Percentiles rank a stretch among this genome's conserved stretches.
phyloP scores from a whole-genome alignment of 2,113 vertebrate species.

The Gymnogyps californianus region DNA sequence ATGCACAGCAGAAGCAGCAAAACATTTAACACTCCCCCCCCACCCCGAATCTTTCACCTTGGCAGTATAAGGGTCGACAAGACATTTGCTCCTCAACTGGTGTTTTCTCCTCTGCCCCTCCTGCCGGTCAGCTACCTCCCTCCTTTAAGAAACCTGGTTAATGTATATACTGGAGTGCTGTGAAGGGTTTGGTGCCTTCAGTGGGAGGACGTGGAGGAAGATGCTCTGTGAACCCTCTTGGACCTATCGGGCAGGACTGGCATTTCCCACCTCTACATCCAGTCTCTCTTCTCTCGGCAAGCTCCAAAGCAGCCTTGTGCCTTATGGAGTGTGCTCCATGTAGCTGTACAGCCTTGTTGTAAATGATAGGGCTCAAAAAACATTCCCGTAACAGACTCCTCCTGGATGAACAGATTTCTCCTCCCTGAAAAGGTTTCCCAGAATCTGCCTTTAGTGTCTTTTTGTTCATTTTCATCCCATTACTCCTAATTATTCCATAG shows the following conservation, averaged over 20 bases:
- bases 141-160: not conserved
- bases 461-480: not conserved
- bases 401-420: not conserved
- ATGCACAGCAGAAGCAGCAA: not conserved
- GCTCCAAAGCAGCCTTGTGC: not conserved
- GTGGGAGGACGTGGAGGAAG: not conserved
- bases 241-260: not conserved
- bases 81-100: not conserved
- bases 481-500: not conserved
- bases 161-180: not conserved
- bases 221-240: not conserved
- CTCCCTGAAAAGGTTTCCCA: not conserved
- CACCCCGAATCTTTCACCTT: rapidly evolving
- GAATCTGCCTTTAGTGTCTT: not conserved
- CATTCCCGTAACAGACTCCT: not conserved
- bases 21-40: not conserved
- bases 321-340: rapidly evolving
- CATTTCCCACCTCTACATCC: not conserved
- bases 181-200: not conserved
- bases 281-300: not conserved
- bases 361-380: not conserved
- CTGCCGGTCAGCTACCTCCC: not conserved
- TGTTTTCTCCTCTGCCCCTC: not conserved
- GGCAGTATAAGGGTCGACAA: not conserved
- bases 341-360: not conserved